Conservation (phyloP, 2,113 vertebrate species). For the Pica pica region DNA sequence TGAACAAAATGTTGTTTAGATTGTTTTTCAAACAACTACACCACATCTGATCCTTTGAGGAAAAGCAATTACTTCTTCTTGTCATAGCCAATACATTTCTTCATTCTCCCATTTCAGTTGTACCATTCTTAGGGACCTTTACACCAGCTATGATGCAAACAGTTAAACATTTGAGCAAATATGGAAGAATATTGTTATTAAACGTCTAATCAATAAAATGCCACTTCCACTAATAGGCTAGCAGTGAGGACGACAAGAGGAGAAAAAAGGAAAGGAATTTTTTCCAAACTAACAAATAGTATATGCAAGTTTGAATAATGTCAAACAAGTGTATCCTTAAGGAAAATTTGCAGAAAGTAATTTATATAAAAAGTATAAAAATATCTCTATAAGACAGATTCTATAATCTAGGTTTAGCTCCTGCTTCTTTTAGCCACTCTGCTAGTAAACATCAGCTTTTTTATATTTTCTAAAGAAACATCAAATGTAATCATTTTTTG, state of each 20-base stretch:
- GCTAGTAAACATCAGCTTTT: slow-evolving; percentile 44
- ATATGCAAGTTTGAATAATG: background rate
- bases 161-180: slow-evolving; percentile 55
- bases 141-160: slow-evolving; percentile 22
- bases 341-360: slow-evolving; percentile 40
- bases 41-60: slow-evolving; percentile 52
- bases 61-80: slow-evolving; percentile 71
- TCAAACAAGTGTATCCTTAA: slow-evolving; percentile 4
- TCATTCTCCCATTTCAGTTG: slow-evolving; percentile 30
- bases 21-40: slow-evolving; percentile 63
- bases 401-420: slow-evolving; percentile 34
- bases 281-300: slow-evolving; percentile 18
- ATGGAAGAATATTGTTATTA: slow-evolving; percentile 48
- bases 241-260: background rate
- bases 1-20: slow-evolving; percentile 68
- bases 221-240: slow-evolving; percentile 35
- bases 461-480: slow-evolving; percentile 49
- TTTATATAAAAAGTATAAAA: slow-evolving; percentile 41
- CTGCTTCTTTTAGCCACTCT: slow-evolving; percentile 41
- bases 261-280: background rate
- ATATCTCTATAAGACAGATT: slow-evolving; percentile 28
- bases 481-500: slow-evolving; percentile 30
- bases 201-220: slow-evolving; percentile 54
- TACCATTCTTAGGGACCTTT: slow-evolving; percentile 25
- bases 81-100: slow-evolving; percentile 68